A percentile compares a stretch with the other conserved stretches of the same genome.
Conservation (phyloP, 2,113 vertebrate genomes). For the Benitochromis conjunctus region DNA sequence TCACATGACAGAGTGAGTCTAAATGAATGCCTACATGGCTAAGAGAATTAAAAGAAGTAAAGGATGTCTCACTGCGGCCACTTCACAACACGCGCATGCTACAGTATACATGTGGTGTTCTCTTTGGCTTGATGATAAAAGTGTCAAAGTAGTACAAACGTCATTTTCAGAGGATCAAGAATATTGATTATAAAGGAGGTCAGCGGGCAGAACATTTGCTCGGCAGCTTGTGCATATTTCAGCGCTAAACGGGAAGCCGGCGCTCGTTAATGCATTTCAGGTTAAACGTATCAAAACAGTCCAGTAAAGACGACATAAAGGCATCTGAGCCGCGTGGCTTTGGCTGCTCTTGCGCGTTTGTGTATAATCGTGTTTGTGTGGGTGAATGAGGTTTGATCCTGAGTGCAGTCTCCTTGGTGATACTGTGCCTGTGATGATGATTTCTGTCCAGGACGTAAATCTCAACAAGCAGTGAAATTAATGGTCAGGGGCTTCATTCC, state of each 20-base stretch:
- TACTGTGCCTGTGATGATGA: constrained; percentile 12
- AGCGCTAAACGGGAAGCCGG: not conserved
- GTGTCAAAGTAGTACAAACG: not conserved
- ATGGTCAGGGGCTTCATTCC: constrained; percentile 31
- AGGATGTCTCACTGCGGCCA: not conserved
- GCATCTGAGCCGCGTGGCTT: not conserved
- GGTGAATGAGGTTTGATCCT: not conserved
- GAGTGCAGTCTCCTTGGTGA: constrained; percentile 21
- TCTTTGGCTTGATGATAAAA: not conserved
- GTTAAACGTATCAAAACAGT: not conserved
- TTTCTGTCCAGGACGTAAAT: constrained; percentile 43
- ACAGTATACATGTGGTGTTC: not conserved
- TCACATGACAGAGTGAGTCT: not conserved
- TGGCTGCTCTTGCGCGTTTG: not conserved
- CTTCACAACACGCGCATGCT: not conserved
- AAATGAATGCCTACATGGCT: not conserved
- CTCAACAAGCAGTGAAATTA: constrained; percentile 47
- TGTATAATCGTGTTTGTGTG: not conserved
- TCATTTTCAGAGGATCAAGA: not conserved
- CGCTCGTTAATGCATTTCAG: not conserved
- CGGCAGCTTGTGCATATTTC: not conserved
- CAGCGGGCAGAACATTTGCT: not conserved
- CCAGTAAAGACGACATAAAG: not conserved
- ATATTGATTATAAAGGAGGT: not conserved
- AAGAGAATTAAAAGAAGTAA: not conserved